Percentiles rank a stretch among this genome's conserved stretches.
phyloP scores from a whole-genome alignment of 2,888 invertebrate species.

The Nemurella pictetii region DNA sequence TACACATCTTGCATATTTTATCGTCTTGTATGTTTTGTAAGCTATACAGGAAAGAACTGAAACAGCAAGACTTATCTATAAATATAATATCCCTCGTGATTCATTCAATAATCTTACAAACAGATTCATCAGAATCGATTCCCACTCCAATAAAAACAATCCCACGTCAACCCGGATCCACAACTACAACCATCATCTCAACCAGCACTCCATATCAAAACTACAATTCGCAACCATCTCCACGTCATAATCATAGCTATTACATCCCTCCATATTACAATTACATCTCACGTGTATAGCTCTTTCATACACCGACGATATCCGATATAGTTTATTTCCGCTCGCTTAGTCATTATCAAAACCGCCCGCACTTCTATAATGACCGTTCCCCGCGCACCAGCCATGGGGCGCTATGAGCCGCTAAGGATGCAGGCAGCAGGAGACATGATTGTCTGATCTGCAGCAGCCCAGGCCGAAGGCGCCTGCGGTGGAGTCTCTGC shows the following conservation, averaged over 20 bases:
- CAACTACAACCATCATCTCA: neutral
- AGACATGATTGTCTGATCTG: too few species aligned
- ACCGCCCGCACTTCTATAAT: constrained; percentile 4
- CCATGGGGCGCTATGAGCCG: neutral
- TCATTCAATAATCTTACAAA: neutral
- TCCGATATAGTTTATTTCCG: neutral
- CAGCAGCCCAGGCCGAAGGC: too few species aligned
- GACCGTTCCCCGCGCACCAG: neutral
- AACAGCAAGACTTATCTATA: too few species aligned
- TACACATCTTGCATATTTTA: too few species aligned
- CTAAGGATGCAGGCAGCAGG: too few species aligned
- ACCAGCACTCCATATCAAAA: neutral
- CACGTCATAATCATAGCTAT: neutral
- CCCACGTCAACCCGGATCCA: neutral
- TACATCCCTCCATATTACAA: neutral
- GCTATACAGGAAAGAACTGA: too few species aligned
- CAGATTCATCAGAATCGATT: neutral
- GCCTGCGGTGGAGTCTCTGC: neutral
- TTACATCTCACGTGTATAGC: neutral
- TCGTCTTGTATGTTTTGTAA: too few species aligned
- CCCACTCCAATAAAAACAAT: neutral
- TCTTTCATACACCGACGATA: neutral
- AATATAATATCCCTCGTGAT: too few species aligned
- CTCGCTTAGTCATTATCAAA: neutral
- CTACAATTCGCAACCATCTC: neutral